A percentile compares a stretch with the other conserved stretches of the same genome.
Evolutionary conservation across 2,888 invertebrate species (phyloP).

Genomic region (Lasioglossum zephyrum): DNA sequence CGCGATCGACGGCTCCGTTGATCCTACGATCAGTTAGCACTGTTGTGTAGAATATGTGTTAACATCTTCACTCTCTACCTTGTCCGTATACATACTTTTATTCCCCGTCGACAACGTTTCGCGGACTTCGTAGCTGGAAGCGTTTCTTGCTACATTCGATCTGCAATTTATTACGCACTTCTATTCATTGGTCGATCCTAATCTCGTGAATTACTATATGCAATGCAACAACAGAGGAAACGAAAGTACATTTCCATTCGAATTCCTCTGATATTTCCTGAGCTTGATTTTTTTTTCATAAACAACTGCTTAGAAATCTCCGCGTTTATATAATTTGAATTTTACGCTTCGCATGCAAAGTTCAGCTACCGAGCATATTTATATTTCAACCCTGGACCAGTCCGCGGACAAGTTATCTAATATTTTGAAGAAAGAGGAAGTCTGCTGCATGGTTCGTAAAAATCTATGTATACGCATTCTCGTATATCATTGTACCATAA

Average conservation of each 20-base stretch:
- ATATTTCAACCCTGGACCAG: neutral
- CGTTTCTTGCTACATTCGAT: conserved; percentile 16
- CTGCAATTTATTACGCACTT: conserved; percentile 9
- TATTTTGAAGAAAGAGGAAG: neutral
- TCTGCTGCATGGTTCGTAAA: neutral
- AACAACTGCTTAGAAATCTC: neutral
- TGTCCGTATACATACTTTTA: neutral
- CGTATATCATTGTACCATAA: neutral
- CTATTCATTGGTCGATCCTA: neutral
- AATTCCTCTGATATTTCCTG: neutral
- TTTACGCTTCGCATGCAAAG: neutral
- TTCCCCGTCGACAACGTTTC: conserved; percentile 13
- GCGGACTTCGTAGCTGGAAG: conserved; percentile 20
- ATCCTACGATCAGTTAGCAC: conserved; percentile 48
- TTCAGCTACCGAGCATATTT: neutral
- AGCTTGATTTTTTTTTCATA: neutral
- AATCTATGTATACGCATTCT: neutral
- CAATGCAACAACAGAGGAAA: neutral
- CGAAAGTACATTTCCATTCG: conserved; percentile 10
- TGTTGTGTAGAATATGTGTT: conserved; percentile 46
- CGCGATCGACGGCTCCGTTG: conserved; percentile 49
- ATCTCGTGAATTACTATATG: neutral
- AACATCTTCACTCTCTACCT: conserved; percentile 39
- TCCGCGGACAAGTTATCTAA: neutral
- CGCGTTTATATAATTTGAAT: neutral